Conservation (phyloP, 2,888 invertebrate species). For the Catocala nupta region DNA sequence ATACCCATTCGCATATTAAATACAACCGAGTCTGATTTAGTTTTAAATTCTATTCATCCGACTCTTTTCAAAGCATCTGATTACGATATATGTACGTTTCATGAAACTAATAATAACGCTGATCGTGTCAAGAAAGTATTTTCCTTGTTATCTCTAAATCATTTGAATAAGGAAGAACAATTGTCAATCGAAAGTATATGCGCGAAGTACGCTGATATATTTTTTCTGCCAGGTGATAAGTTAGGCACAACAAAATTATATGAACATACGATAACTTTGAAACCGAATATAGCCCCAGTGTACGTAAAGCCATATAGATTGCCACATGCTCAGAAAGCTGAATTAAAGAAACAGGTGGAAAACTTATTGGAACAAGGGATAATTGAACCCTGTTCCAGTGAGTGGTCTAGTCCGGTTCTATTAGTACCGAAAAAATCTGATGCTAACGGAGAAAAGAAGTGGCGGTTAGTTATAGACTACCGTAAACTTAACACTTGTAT, state of each 20-base stretch:
- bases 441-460: neutral
- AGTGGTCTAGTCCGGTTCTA: neutral
- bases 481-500: constrained; percentile 3
- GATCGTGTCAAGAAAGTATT: constrained; percentile 40
- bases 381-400: constrained; percentile 12
- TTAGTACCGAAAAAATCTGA: neutral
- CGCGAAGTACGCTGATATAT: constrained; percentile 41
- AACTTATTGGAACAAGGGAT: constrained; percentile 33
- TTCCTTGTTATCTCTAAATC: constrained; percentile 23
- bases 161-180: constrained; percentile 29
- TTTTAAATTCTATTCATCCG: constrained; percentile 21
- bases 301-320: constrained; percentile 40
- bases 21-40: constrained; percentile 25
- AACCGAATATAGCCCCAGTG: constrained; percentile 12
- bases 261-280: constrained; percentile 35
- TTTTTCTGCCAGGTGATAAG: constrained; percentile 37
- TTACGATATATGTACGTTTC: constrained; percentile 35
- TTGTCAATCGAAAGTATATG: constrained; percentile 31
- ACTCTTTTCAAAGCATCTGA: constrained; percentile 15
- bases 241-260: constrained; percentile 28
- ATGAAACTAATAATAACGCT: constrained; percentile 21
- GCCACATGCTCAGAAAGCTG: constrained; percentile 29
- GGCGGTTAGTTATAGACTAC: constrained; percentile 10
- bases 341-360: constrained; percentile 36
- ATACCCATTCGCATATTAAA: constrained; percentile 21